These are phyloP conservation scores for Aporophyla lueneburgensis DNA, from an alignment of 2,888 invertebrate species.

Conservation along the genomic window DNA sequence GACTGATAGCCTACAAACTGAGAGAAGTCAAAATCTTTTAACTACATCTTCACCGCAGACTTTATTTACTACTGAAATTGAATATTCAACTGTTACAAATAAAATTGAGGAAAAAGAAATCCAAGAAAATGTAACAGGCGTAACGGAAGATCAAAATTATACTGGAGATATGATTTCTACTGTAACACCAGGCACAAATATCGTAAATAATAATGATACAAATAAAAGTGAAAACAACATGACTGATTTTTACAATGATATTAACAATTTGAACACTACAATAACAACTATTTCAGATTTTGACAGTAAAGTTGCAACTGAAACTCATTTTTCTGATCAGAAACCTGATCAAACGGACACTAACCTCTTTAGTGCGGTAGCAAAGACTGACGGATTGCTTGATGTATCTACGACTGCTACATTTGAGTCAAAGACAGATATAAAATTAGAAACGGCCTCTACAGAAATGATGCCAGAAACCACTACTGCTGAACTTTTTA, in stretches of 20 bases:
- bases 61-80: slow-evolving; percentile 6
- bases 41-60: slow-evolving; percentile 6
- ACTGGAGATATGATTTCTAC: slow-evolving; percentile 9
- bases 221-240: slow-evolving; percentile 3
- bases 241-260: not conserved
- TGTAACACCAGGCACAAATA: not conserved
- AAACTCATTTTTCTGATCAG: slow-evolving; percentile 2
- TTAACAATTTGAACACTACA: not conserved
- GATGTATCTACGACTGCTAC: slow-evolving; percentile 23
- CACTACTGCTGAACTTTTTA: slow-evolving; percentile 24
- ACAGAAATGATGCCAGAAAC: slow-evolving; percentile 32
- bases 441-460: slow-evolving; percentile 18
- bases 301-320: slow-evolving; percentile 8
- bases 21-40: not conserved
- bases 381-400: slow-evolving; percentile 1
- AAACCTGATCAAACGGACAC: slow-evolving; percentile 1
- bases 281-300: slow-evolving; percentile 8
- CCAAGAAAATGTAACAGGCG: not conserved
- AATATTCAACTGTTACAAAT: not conserved
- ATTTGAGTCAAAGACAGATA: slow-evolving; percentile 11
- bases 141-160: not conserved
- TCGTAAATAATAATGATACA: slow-evolving; percentile 2
- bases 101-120: not conserved
- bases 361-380: slow-evolving; percentile 7
- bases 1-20: slow-evolving; percentile 23